Conservation (phyloP, 2,888 invertebrate genomes). For the Ormyrus rosae region DNA sequence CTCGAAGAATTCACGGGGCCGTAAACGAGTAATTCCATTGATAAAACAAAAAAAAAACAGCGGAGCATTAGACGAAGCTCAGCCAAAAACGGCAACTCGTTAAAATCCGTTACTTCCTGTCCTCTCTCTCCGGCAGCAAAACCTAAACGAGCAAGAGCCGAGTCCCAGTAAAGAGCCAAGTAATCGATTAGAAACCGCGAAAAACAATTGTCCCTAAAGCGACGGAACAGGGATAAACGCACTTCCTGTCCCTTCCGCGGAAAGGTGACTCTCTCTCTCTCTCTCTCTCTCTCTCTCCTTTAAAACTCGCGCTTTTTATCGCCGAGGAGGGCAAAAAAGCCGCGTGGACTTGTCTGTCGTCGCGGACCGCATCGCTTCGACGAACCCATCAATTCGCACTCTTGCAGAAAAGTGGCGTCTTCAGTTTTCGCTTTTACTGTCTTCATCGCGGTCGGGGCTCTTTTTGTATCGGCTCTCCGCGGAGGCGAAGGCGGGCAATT, state of each 20-base stretch:
- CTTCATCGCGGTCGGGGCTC: neutral
- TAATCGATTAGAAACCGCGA: neutral
- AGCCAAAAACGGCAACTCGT: too few relatives aligned
- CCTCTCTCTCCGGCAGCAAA: too few relatives aligned
- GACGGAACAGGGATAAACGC: neutral
- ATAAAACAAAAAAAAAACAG: too few relatives aligned
- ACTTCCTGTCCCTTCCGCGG: constrained; percentile 26
- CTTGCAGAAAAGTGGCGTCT: constrained; percentile 9
- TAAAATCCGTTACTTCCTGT: too few relatives aligned
- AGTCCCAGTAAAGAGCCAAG: too few relatives aligned
- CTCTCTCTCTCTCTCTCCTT: neutral
- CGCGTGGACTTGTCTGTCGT: neutral
- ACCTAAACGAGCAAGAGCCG: too few relatives aligned
- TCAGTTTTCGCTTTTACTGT: constrained; percentile 12
- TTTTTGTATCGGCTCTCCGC: neutral
- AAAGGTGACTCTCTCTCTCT: constrained; percentile 16
- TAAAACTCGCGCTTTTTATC: constrained; percentile 12
- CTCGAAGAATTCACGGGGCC: neutral
- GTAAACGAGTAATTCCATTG: too few relatives aligned
- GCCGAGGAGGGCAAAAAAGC: constrained; percentile 23
- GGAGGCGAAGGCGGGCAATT: neutral
- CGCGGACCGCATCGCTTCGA: constrained; percentile 19
- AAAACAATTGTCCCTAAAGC: neutral
- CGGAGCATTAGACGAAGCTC: too few relatives aligned
- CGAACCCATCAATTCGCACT: constrained; percentile 53